Base-by-base conservation (phyloP, 2,113 vertebrate genomes). In the Callaeas wilsoni region DNA sequence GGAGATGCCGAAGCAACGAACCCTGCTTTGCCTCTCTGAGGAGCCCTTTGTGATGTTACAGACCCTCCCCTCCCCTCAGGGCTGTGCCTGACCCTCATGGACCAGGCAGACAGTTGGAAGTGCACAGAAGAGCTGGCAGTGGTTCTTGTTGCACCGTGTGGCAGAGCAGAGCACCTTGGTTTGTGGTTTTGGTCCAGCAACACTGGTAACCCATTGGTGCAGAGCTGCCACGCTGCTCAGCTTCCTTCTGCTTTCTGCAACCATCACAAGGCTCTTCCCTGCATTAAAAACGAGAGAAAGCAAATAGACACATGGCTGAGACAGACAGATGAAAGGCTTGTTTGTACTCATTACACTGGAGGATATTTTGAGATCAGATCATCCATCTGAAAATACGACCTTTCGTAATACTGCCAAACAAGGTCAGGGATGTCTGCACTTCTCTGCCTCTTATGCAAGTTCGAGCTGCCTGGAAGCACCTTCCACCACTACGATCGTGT, bases 331-430 rank as follows among this genome's bases (percentile, higher is more conserved):
- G 71, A 87, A 91, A 85, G 79, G 19, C 59, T 83, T 59, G 6
- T 85, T 96, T 88, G 62, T 96, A 74, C 55, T 96, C 55, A 18
- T 88, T 92, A 82, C 87, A 69, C 33, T 47, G 56, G 81, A 91
- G 90, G 68, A 96, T 87, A 79, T 96, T 96, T 96, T 12, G 29
- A 86, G 78, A 93, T 80, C 82, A 93, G 81, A 73, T 91, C 78
- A 86, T 90, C 65, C 75, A 73, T 94, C 84, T 91, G 75, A 97
- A 97, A 93, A 64, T 70, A 29, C 8, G 39, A 90, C 90, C 87
- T 94, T 77, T 86, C 32, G 8, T 90, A 95, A 76, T 69, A 6
- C 71, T 79, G 82, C 68, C 87, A 81, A 93, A 39, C 62, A 88
- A 94, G 87, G 93, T 70, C 87, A 93, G 69, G 60, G 81, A 50